Base-by-base conservation (phyloP, 2,888 invertebrate species). In the Syrphus vitripennis region DNA sequence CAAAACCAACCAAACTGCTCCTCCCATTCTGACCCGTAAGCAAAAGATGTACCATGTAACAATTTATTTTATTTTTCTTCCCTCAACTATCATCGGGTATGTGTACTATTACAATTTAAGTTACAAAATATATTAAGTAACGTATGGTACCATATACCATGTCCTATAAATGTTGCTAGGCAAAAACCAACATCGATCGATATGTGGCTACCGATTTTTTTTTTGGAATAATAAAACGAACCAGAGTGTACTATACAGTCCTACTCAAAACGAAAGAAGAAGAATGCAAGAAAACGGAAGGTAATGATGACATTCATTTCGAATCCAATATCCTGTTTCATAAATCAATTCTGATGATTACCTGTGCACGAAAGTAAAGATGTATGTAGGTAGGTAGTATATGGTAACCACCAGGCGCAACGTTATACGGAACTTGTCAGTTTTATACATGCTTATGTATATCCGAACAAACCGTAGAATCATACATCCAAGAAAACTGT, bases 251-350 rank as follows among this genome's bases (percentile, higher is more conserved):
- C n/a, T 55, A n/a, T n/a, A n/a, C n/a, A n/a, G n/a, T n/a, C n/a
- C n/a, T n/a, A n/a, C n/a, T n/a, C n/a, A n/a, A 29, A n/a, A 40
- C 9, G 12, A 34, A 14, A 45, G 34, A 26, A 65, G 37, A 34
- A 48, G 45, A 76, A 71, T 72, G 48, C 71, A 80, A 61, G 65
- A 83, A 79, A 87, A 87, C 87, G 87, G 88, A 88, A 88, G 83
- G 84, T 87, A 87, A 87, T 87, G 87, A 88, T 87, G 87, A 88
- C 88, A 88, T 88, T 87, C 87, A 87, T 88, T 88, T 88, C 83
- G 82, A 87, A 88, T 87, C 87, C 87, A 88, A 88, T 88, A 87
- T 88, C 88, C 88, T 88, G 84, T 88, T 87, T 84, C 87, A 88
- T 88, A 88, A 88, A 88, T 88, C 88, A 87, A 87, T 87, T 88